Conservation (phyloP, 2,113 vertebrate genomes). For the Cinclus cinclus region DNA sequence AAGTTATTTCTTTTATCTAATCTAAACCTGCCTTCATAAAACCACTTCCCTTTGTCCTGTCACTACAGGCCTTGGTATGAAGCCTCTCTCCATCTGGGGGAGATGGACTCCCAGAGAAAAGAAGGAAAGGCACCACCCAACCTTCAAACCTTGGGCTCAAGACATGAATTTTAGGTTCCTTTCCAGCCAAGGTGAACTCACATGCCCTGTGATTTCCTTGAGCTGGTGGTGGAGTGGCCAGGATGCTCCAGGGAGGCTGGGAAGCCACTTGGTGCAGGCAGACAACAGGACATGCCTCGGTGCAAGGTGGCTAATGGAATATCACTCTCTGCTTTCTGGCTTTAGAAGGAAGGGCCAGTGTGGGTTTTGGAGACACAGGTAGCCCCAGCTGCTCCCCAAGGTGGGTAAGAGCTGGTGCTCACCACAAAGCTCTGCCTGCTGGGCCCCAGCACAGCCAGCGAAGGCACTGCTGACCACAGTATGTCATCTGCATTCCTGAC, state of each 20-base stretch:
- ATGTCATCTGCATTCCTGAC: slow-evolving; percentile 5
- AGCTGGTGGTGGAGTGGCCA: neutral
- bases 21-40: neutral
- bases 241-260: neutral
- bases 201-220: accelerated
- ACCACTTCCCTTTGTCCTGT: neutral
- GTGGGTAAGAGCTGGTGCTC: neutral
- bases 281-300: neutral
- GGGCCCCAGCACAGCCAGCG: neutral
- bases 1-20: neutral
- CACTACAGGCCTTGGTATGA: neutral
- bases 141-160: neutral
- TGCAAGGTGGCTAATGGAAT: neutral
- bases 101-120: neutral
- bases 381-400: neutral
- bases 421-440: neutral
- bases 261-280: neutral
- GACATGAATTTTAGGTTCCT: neutral
- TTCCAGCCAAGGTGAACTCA: neutral
- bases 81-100: neutral
- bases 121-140: neutral
- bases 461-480: neutral
- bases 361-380: neutral
- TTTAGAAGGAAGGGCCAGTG: neutral
- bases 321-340: neutral